Evolutionary conservation across 2,888 invertebrate species (phyloP).

Genomic region (Ectemnius continuus): DNA sequence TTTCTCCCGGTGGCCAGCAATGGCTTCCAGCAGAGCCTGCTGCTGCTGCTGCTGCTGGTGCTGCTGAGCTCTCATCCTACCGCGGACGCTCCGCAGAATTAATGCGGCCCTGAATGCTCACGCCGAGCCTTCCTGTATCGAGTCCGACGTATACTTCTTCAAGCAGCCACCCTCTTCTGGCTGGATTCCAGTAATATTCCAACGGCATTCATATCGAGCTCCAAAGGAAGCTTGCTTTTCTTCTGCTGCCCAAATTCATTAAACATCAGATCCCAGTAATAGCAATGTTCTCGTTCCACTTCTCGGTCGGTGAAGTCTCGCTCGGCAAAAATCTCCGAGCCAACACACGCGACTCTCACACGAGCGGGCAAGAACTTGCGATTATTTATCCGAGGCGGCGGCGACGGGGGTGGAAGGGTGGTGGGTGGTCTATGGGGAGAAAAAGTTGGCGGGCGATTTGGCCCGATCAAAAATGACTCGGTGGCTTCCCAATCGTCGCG

Average conservation of each 20-base stretch:
- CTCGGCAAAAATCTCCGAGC: not conserved
- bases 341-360: not conserved
- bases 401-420: not conserved
- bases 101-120: conserved; percentile 6
- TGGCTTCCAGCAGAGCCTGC: conserved; percentile 25
- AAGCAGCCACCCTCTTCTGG: not conserved
- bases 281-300: not conserved
- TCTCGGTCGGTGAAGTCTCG: not conserved
- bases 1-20: conserved; percentile 34
- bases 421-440: not conserved
- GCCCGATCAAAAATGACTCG: conserved; percentile 5
- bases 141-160: not conserved
- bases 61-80: not conserved
- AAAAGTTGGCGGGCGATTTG: conserved; percentile 4
- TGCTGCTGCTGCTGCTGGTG: no score
- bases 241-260: not conserved
- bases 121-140: not conserved
- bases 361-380: not conserved
- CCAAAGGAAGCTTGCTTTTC: not conserved
- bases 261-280: not conserved
- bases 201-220: conserved; percentile 1
- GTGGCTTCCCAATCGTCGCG: conserved; percentile 29
- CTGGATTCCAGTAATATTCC: conserved; percentile 4
- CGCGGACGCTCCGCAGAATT: conserved; percentile 2
- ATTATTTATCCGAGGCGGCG: not conserved